Percentiles rank a stretch among this genome's conserved stretches.
phyloP scores from a whole-genome alignment of 2,888 invertebrate species.

The Opisthograptis luteolata region DNA sequence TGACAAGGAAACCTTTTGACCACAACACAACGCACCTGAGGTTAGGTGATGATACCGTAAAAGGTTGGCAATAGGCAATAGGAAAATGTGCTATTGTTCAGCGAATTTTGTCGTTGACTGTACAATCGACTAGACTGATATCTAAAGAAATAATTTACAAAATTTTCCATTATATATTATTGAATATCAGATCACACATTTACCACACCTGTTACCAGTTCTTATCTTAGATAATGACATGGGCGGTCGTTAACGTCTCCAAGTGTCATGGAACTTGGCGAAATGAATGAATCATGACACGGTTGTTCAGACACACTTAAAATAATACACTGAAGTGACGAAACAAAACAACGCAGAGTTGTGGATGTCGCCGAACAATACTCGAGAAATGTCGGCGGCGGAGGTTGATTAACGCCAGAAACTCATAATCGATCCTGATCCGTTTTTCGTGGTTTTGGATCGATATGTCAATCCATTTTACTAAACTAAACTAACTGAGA shows the following conservation, averaged over 20 bases:
- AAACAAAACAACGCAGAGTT: constrained; percentile 6
- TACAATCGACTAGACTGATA: too few relatives aligned
- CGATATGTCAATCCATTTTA: too few relatives aligned
- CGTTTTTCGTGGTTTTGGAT: too few relatives aligned
- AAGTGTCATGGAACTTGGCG: constrained; percentile 24
- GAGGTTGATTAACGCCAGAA: not conserved
- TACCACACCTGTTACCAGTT: constrained; percentile 12
- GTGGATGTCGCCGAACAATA: constrained; percentile 7
- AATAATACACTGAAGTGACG: constrained; percentile 15
- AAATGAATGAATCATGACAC: constrained; percentile 16
- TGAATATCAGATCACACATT: too few relatives aligned
- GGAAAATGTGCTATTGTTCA: too few relatives aligned
- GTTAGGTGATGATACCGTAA: not conserved
- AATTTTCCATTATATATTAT: constrained; percentile 9
- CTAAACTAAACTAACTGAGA: too few relatives aligned
- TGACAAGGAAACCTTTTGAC: too few relatives aligned
- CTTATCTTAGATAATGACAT: constrained; percentile 18
- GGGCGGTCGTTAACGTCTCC: constrained; percentile 14
- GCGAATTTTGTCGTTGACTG: too few relatives aligned
- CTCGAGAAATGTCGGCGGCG: constrained; percentile 2
- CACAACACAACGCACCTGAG: too few relatives aligned
- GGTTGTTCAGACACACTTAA: constrained; percentile 7
- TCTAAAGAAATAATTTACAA: too few relatives aligned
- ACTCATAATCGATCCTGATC: too few relatives aligned
- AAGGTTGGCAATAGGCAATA: too few relatives aligned